phyloP scores from a whole-genome alignment of 37 sponge, comb jelly and placozoan species.

The Cliona cf. orientalis region DNA sequence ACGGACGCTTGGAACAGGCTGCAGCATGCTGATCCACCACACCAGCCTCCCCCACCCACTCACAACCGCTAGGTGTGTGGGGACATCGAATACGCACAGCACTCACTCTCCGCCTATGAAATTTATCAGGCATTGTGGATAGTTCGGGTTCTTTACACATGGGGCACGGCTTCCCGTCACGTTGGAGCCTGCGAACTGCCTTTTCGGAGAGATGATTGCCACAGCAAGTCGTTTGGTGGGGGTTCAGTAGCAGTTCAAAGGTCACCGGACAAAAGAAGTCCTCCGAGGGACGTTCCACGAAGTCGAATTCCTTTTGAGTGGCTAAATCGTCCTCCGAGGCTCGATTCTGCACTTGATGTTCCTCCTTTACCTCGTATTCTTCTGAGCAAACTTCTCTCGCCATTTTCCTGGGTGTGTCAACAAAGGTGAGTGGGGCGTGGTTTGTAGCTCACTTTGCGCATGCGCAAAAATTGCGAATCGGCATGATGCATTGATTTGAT shows the following conservation, averaged over 20 bases:
- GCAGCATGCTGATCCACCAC: constrained; percentile 6
- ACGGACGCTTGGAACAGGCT: constrained; percentile 27
- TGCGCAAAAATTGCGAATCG: too few relatives aligned
- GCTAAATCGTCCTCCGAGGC: too few relatives aligned
- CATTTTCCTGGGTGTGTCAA: too few relatives aligned
- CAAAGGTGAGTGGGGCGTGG: too few relatives aligned
- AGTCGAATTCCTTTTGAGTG: constrained; percentile 38
- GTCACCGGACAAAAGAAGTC: constrained; percentile 42
- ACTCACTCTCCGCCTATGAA: constrained; percentile 7
- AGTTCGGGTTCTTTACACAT: constrained; percentile 23
- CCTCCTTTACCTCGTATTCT: too few relatives aligned
- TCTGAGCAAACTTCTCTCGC: too few relatives aligned
- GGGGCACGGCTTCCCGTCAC: constrained; percentile 32
- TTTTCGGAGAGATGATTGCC: constrained; percentile 25
- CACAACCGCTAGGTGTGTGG: constrained; percentile 31
- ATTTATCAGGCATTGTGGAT: constrained; percentile 15
- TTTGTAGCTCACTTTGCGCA: too few relatives aligned
- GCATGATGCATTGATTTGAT: too few relatives aligned
- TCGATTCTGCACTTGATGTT: too few relatives aligned
- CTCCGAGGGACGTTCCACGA: constrained; percentile 2
- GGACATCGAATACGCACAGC: constrained; percentile 30
- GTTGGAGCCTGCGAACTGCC: background rate
- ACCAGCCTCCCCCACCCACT: constrained; percentile 44
- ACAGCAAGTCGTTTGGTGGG: constrained; percentile 46
- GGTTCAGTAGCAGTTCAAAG: constrained; percentile 22